These are phyloP conservation scores for Oscheius sp. DNA, from an alignment of 2,888 invertebrate genomes.

Conservation along the genomic window DNA sequence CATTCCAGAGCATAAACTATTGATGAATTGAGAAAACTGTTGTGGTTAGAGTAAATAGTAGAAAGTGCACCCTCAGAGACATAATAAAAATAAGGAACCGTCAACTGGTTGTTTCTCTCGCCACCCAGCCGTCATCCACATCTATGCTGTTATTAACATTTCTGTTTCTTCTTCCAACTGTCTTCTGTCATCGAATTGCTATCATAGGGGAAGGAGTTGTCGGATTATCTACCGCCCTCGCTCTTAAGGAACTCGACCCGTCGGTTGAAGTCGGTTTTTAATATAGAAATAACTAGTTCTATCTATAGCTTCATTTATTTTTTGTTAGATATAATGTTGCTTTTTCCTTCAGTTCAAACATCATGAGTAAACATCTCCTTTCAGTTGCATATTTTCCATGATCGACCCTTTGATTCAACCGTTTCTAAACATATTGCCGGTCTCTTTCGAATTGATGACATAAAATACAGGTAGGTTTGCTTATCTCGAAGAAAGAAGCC, in stretches of 20 bases:
- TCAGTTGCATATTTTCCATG: slow-evolving; percentile 56
- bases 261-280: slow-evolving; percentile 3
- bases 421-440: slow-evolving; percentile 66
- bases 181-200: slow-evolving; percentile 39
- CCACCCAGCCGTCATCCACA: no score
- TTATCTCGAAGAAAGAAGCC: background rate
- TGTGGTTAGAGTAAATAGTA: no score
- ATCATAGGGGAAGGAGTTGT: slow-evolving; percentile 67
- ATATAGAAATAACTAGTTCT: background rate
- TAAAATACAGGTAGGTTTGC: slow-evolving; percentile 36
- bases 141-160: background rate
- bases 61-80: no score
- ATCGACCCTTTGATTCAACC: slow-evolving; percentile 58
- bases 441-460: slow-evolving; percentile 62
- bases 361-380: background rate
- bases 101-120: no score
- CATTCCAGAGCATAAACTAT: no score
- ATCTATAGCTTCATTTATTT: background rate
- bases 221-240: slow-evolving; percentile 61
- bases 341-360: background rate
- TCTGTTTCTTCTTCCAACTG: background rate
- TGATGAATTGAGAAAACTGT: no score
- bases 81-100: no score
- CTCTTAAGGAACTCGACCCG: slow-evolving; percentile 38
- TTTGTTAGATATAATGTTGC: background rate